Evolutionary conservation across 2,113 vertebrate genomes (phyloP).

Genomic region (Oxyura jamaicensis): DNA sequence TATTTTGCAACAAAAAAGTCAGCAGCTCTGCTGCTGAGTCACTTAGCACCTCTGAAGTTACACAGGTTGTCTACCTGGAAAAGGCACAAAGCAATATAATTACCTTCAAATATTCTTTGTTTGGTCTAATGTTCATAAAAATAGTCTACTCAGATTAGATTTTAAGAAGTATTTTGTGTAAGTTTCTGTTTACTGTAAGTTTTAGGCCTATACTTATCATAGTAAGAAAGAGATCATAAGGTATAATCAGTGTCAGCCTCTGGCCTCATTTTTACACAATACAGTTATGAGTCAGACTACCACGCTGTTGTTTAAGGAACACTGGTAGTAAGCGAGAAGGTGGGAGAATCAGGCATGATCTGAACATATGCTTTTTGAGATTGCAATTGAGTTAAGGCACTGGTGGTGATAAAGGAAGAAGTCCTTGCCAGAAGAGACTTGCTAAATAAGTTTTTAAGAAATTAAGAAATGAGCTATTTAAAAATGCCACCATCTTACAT

Average conservation of each 20-base stretch:
- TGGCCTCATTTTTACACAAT: background rate
- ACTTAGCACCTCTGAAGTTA: background rate
- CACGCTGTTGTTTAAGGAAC: background rate
- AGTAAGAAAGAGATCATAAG: background rate
- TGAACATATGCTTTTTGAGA: background rate
- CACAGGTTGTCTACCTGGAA: background rate
- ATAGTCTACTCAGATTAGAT: accelerated
- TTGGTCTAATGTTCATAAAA: background rate
- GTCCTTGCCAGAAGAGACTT: background rate
- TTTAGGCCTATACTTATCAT: accelerated
- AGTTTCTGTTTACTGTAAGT: background rate
- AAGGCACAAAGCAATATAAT: background rate
- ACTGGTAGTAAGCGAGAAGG: background rate
- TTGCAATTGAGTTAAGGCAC: background rate
- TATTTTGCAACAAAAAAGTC: background rate
- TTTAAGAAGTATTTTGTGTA: background rate
- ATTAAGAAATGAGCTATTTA: conserved; percentile 11
- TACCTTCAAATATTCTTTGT: background rate
- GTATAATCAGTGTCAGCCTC: background rate
- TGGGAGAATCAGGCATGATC: background rate
- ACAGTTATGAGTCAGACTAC: background rate
- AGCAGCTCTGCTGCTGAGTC: background rate
- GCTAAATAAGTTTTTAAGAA: background rate
- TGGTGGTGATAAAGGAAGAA: background rate
- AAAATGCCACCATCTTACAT: background rate